Evolutionary conservation across 2,888 invertebrate species (phyloP).

Genomic region (Corythucha ciliata): DNA sequence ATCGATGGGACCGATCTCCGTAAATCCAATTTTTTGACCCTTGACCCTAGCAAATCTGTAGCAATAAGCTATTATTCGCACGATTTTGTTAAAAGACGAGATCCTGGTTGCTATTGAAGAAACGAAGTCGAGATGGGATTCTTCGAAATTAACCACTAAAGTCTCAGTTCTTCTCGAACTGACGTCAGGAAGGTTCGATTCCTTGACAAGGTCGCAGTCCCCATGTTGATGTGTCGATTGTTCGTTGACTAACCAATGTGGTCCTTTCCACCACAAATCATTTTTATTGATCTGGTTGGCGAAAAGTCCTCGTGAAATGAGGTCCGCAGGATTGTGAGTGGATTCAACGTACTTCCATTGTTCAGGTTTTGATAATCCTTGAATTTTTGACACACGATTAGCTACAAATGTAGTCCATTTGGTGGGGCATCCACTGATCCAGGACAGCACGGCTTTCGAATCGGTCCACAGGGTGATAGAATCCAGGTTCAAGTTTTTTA

Average conservation of each 20-base stretch:
- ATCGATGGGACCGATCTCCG: background rate
- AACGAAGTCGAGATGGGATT: too few relatives aligned
- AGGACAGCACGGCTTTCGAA: slow-evolving; percentile 18
- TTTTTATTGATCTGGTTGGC: slow-evolving; percentile 15
- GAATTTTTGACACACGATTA: slow-evolving; percentile 1
- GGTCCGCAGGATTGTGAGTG: slow-evolving; percentile 31
- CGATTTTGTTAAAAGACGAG: slow-evolving; percentile 1
- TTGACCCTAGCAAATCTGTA: background rate
- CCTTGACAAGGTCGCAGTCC: background rate
- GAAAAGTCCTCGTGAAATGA: slow-evolving; percentile 27
- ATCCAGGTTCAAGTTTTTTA: background rate
- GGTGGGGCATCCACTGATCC: slow-evolving; percentile 21
- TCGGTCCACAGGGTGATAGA: slow-evolving; percentile 22
- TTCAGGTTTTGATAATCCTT: background rate
- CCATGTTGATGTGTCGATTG: background rate
- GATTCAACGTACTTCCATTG: slow-evolving; percentile 29
- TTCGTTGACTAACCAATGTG: background rate
- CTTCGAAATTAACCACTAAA: too few relatives aligned
- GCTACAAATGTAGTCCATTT: slow-evolving; percentile 19
- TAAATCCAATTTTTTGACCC: background rate
- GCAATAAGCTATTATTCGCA: background rate
- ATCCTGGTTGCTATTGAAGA: too few relatives aligned
- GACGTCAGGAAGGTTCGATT: background rate
- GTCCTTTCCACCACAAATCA: slow-evolving; percentile 25
- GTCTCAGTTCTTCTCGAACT: background rate